Percentiles rank a stretch among this genome's conserved stretches.
Conservation (phyloP, 2,797 vertebrate genomes). For the Myripristis murdjan region DNA sequence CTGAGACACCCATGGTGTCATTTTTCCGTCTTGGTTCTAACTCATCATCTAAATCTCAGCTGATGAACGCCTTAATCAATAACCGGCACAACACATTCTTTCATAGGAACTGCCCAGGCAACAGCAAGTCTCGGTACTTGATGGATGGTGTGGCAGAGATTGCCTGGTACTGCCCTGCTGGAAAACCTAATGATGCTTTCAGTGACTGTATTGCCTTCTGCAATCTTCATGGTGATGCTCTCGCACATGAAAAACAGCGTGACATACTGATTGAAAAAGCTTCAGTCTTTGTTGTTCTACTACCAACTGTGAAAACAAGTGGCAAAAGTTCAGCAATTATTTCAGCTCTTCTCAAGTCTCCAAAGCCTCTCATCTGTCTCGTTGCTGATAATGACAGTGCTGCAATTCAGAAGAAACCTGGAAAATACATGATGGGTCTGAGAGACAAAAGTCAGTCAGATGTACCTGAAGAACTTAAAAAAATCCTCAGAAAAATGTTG, state of each 20-base stretch:
- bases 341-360: constrained; percentile 22
- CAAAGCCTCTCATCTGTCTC: constrained; percentile 78
- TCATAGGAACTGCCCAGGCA: constrained; percentile 72
- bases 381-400: constrained; percentile 50
- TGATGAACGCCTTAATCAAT: constrained; percentile 74
- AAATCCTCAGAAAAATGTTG: constrained; percentile 52
- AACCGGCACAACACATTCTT: constrained; percentile 75
- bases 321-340: constrained; percentile 42
- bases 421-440: constrained; percentile 72
- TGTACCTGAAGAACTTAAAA: constrained; percentile 64
- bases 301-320: constrained; percentile 46
- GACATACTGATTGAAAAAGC: constrained; percentile 74
- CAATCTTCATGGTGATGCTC: constrained; percentile 78
- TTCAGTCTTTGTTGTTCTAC: constrained; percentile 75
- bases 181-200: constrained; percentile 71
- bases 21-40: constrained; percentile 81
- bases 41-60: constrained; percentile 81
- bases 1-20: constrained; percentile 77
- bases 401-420: rapidly evolving
- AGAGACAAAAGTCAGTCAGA: constrained; percentile 78
- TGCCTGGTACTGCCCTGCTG: constrained; percentile 83
- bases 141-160: constrained; percentile 86
- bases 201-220: constrained; percentile 71
- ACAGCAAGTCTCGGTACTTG: constrained; percentile 72
- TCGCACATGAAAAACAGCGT: constrained; percentile 68